Base-by-base conservation (phyloP, 2,113 vertebrate species). In the Pangasianodon hypophthalmus region DNA sequence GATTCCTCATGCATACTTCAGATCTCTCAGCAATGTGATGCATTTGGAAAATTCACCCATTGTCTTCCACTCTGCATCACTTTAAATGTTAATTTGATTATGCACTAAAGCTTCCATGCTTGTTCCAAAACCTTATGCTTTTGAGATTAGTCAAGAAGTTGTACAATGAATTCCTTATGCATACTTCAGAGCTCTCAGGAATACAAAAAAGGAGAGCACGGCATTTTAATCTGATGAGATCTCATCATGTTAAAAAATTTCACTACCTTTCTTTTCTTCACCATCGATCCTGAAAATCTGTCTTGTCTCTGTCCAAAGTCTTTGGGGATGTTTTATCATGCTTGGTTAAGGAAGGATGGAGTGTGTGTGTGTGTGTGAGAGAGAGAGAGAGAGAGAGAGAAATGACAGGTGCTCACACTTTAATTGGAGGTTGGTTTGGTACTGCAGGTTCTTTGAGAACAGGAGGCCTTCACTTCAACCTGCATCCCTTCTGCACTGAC, bases 211-310 rank as follows among this genome's bases (percentile, higher is more conserved):
- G 95, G 93, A 94, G 95, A 95, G 94, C 81, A 67, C 71, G 71
- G 92, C 94, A 91, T 92, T 85, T 92, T 89, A 48, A 91, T 95
- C 94, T 93, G 91, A 93, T 48, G 92, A 94, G 94, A 94, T 93
- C 89, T 77, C 90, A 91, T 91, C 83, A 90, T 90, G 62, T 90
- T 95, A 93, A 96, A 96, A 95, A 96, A 96, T 44, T 96, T 96
- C 91, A 95, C 93, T 94, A 94, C 90, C 86, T 92, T 82, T 93
- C 94, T 93, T 93, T 94, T 93, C 92, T 94, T 94, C 94, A 93
- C 92, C 90, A 84, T 92, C 94, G 94, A 94, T 95, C 95, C 95
- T 94, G 93, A 95, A 95, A 94, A 95, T 94, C 93, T 88, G 73
- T 82, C 85, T 92, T 90, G 84, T 81, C 88, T 95, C 92, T 94